These are phyloP conservation scores for Drosophila equinoxialis DNA, from an alignment of 1,140 invertebrate species.

Conservation along the genomic window DNA sequence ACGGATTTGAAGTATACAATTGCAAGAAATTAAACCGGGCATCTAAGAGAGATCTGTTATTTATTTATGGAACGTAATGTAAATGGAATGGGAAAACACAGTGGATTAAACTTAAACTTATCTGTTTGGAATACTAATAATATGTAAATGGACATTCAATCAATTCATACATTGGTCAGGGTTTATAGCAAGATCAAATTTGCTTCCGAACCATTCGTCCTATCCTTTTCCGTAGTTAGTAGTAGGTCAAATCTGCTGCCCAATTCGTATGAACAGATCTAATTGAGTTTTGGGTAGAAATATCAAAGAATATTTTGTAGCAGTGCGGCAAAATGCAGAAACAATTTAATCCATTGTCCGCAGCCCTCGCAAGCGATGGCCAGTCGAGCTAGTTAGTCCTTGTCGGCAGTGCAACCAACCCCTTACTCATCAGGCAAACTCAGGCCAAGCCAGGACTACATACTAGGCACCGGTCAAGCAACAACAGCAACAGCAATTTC, in stretches of 20 bases:
- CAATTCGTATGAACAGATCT: not conserved
- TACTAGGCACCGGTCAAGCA: slow-evolving; percentile 11
- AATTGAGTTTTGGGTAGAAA: slow-evolving; percentile 8
- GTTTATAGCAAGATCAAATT: not conserved
- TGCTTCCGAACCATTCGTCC: not conserved
- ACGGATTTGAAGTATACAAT: not conserved
- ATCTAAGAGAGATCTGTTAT: not conserved
- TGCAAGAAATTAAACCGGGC: not conserved
- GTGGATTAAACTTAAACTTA: not conserved
- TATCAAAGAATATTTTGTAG: slow-evolving; percentile 24
- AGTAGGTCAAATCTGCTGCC: not conserved
- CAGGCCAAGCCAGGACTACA: not conserved
- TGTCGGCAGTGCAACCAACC: slow-evolving; percentile 42
- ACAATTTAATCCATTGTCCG: slow-evolving; percentile 61
- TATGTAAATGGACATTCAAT: no score
- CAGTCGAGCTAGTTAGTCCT: slow-evolving; percentile 35
- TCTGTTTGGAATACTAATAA: no score
- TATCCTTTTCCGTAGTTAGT: not conserved
- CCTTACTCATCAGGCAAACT: slow-evolving; percentile 13
- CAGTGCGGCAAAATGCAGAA: slow-evolving; percentile 34
- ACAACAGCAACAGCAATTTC: not conserved
- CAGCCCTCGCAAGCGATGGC: slow-evolving; percentile 14
- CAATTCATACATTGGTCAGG: no score
- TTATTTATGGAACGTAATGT: not conserved
- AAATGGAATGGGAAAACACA: not conserved